phyloP scores from a whole-genome alignment of 2,113 vertebrate species.

The Oncorhynchus kisutch region DNA sequence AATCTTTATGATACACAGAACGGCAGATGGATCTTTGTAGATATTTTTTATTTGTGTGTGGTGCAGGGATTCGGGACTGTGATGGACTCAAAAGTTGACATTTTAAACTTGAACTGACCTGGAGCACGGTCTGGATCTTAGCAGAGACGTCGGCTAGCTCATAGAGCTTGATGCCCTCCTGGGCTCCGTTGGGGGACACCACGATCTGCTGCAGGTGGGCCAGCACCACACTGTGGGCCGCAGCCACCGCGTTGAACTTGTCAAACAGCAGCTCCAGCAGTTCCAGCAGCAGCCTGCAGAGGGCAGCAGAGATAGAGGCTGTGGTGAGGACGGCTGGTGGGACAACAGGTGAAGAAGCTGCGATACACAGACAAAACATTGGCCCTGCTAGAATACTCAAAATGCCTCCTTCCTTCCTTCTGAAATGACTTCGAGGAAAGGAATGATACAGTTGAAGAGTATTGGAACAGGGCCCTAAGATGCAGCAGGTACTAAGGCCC shows the following conservation, averaged over 20 bases:
- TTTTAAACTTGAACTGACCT: constrained; percentile 74
- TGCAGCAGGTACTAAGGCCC: too few species aligned
- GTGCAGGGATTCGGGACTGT: too few species aligned
- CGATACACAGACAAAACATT: neutral
- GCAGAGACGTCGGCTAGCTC: constrained; percentile 97
- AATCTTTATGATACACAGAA: too few species aligned
- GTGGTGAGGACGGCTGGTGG: neutral
- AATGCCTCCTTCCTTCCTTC: too few species aligned
- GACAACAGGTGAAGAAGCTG: neutral
- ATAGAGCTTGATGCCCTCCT: constrained; percentile 89
- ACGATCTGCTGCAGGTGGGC: constrained; percentile 86
- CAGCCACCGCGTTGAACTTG: constrained; percentile 94
- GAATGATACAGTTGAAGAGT: neutral
- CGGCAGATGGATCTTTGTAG: too few species aligned
- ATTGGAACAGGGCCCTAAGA: neutral
- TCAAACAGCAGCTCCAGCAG: constrained; percentile 93
- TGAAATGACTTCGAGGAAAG: too few species aligned
- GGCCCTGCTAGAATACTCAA: too few species aligned
- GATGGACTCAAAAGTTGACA: too few species aligned
- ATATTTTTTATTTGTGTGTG: neutral
- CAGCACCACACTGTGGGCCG: constrained; percentile 87
- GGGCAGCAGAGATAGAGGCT: constrained; percentile 36
- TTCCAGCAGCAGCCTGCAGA: constrained; percentile 87
- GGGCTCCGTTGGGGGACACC: constrained; percentile 72
- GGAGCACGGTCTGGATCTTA: constrained; percentile 95